Evolutionary conservation across 2,113 vertebrate genomes (phyloP), one percentile per base, ranked within the genome.

Genomic region (Myocastor coypus): DNA sequence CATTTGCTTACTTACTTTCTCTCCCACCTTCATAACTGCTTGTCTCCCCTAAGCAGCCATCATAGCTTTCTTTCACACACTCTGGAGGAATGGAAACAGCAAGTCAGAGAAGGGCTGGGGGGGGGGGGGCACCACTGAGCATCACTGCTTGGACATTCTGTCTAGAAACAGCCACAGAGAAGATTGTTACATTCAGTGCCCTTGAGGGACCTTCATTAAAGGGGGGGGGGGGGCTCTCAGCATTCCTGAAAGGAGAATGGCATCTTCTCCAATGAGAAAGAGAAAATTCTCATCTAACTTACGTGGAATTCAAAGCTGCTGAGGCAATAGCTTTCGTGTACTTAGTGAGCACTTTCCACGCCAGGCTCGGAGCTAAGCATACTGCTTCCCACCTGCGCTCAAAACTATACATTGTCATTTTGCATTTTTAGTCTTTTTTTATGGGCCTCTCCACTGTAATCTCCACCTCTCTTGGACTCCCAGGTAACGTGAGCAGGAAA

Each of bases 361-460:
- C 26, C 68, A 55, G 52, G 13, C 5, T 10, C 71, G 0, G 3
- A 6, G 10, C 68, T 40, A 71, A 69, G 64, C 19, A 10, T n/a
- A 9, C 22, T 5, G n/a, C 40, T 40, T 42, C 32, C 40, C 68
- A 75, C 37, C 59, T 87, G 46, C 42, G 9, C 8, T 87, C 20
- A 6, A 42, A 6, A 42, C 50, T 32, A 13, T n/a, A 40, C 26
- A 5, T 22, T 46, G 10, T 30, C 13, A 42, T 7, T 83, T 82
- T 87, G 40, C 17, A 1, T 52, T 50, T 81, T 82, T 63, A 13
- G 8, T 88, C 57, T 66, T 66, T 86, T 86, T 78, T 50, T 82
- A 37, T 46, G 71, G 50, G 57, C 85, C 30, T 82, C 77, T 95
- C 82, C 82, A 84, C 50, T n/a, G 46, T 28, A 61, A 69, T 69